Conservation (phyloP, 2,113 vertebrate species). For the Solenodon paradoxus region DNA sequence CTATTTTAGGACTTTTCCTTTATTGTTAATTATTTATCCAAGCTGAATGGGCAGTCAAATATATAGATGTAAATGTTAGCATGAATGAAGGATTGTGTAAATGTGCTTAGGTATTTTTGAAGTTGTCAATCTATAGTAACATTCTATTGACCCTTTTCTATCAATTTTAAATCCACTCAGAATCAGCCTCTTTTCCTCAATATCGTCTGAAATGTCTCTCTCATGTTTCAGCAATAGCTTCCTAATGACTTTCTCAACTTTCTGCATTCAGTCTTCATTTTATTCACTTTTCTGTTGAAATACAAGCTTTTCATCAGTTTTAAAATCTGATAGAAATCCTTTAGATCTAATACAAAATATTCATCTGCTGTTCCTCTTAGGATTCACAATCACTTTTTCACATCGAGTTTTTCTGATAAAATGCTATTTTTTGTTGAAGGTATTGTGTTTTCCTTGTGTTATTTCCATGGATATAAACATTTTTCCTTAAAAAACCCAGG, state of each 20-base stretch:
- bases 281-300: not conserved
- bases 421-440: not conserved
- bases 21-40: not conserved
- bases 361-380: not conserved
- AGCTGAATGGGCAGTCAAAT: not conserved
- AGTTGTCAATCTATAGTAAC: not conserved
- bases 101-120: not conserved
- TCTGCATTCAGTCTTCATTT: not conserved
- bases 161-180: not conserved
- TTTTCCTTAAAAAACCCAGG: not conserved
- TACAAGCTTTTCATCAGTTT: not conserved
- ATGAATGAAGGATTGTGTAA: not conserved
- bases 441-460: not conserved
- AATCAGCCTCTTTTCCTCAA: not conserved
- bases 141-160: not conserved
- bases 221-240: not conserved
- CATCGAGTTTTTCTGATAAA: not conserved
- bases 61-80: not conserved
- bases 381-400: not conserved
- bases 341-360: not conserved
- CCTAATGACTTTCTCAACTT: not conserved
- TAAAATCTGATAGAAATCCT: not conserved
- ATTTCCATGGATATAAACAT: not conserved
- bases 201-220: not conserved
- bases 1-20: not conserved